Evolutionary conservation across 2,888 invertebrate genomes (phyloP).

Genomic region (Hololepta plana): DNA sequence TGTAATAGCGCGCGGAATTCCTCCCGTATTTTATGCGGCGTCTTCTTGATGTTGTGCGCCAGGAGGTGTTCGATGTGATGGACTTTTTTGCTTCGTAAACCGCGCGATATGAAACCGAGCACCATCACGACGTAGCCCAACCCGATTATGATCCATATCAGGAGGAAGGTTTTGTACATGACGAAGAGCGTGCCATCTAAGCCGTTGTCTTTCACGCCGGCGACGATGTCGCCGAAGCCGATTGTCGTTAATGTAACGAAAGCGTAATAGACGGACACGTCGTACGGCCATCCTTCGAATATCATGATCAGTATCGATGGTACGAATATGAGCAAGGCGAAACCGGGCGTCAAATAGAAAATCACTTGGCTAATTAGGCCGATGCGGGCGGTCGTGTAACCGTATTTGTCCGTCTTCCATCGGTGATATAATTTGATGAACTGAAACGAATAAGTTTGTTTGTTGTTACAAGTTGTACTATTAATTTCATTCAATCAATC

Average conservation of each 20-base stretch:
- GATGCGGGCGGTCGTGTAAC: conserved; percentile 47
- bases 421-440: conserved; percentile 61
- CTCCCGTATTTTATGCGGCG: conserved; percentile 54
- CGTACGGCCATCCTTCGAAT: conserved; percentile 74
- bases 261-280: conserved; percentile 70
- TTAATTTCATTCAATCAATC: no score
- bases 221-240: conserved; percentile 85
- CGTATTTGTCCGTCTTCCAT: conserved; percentile 52
- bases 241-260: conserved; percentile 79
- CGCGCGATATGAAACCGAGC: conserved; percentile 65
- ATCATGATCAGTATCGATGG: conserved; percentile 71
- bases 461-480: conserved; percentile 1
- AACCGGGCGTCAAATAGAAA: conserved; percentile 75
- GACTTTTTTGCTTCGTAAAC: conserved; percentile 57
- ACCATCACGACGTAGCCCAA: conserved; percentile 84
- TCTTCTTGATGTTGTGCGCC: conserved; percentile 56
- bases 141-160: conserved; percentile 82
- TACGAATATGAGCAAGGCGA: conserved; percentile 70
- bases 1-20: conserved; percentile 21
- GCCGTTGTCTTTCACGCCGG: conserved; percentile 35
- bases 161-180: conserved; percentile 62
- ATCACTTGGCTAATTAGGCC: conserved; percentile 63
- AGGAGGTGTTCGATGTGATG: conserved; percentile 58
- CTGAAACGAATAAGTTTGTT: conserved; percentile 28
- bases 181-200: conserved; percentile 16